phyloP scores from a whole-genome alignment of 1,140 invertebrate genomes.

The Metaphire vulgaris region DNA sequence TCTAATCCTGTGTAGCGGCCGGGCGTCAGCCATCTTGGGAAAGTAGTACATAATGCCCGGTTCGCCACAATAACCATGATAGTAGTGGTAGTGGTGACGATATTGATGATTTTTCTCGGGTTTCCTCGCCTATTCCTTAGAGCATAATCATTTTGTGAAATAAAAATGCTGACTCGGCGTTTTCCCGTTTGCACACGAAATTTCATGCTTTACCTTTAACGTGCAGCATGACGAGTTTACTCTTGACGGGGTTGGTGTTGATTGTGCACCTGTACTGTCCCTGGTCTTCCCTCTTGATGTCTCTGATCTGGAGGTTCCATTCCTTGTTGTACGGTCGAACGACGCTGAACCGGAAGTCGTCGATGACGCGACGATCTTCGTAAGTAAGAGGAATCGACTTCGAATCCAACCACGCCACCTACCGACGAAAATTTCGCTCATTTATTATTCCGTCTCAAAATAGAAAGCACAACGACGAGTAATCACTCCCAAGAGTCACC shows the following conservation, averaged over 20 bases:
- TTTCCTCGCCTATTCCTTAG: not conserved
- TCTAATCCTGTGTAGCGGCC: too few relatives aligned
- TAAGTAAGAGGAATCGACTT: slow-evolving; percentile 9
- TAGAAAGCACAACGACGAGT: too few relatives aligned
- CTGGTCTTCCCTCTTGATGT: slow-evolving; percentile 38
- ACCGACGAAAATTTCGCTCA: too few relatives aligned
- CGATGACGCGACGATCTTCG: slow-evolving; percentile 33
- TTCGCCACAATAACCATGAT: not conserved
- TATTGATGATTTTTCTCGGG: not conserved
- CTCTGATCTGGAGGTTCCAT: slow-evolving; percentile 45
- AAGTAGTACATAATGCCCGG: too few relatives aligned
- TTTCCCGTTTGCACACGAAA: not conserved
- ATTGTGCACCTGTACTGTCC: slow-evolving; percentile 45
- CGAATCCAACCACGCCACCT: slow-evolving; percentile 18
- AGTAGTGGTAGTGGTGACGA: not conserved
- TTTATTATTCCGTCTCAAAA: too few relatives aligned
- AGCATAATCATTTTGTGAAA: not conserved
- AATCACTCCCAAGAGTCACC: too few relatives aligned
- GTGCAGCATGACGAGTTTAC: slow-evolving; percentile 43
- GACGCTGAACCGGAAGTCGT: slow-evolving; percentile 42
- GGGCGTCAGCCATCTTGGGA: too few relatives aligned
- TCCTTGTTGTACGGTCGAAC: slow-evolving; percentile 42
- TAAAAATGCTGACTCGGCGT: not conserved
- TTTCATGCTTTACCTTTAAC: slow-evolving; percentile 48
- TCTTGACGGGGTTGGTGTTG: slow-evolving; percentile 46